A percentile compares a stretch with the other conserved stretches of the same genome.
These are phyloP conservation scores for Chrysotoxum bicinctum DNA, from an alignment of 2,888 invertebrate genomes.

Conservation along the genomic window DNA sequence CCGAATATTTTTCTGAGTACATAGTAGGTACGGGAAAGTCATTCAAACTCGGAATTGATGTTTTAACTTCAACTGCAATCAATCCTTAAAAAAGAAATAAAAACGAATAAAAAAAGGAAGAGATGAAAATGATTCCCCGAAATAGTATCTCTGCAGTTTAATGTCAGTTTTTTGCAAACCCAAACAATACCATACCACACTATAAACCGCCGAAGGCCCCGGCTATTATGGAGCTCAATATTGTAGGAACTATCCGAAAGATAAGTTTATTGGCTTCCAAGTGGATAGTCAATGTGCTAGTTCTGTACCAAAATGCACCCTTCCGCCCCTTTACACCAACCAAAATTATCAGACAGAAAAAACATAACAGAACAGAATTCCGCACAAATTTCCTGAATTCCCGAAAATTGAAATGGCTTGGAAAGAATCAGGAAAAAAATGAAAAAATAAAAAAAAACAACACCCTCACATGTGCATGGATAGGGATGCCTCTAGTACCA, in stretches of 20 bases:
- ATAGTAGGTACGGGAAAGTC: not conserved
- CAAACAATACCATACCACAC: constrained; percentile 1
- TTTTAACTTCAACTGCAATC: constrained; percentile 58
- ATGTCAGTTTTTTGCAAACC: constrained; percentile 28
- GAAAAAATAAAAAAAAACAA: constrained; percentile 2
- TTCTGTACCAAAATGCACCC: not conserved
- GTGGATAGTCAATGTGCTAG: constrained; percentile 57
- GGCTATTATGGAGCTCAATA: constrained; percentile 31
- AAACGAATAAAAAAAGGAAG: not conserved
- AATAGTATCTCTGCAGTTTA: constrained; percentile 26
- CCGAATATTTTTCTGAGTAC: not conserved
- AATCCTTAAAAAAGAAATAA: not conserved
- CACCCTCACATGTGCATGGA: constrained; percentile 3
- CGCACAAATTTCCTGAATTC: constrained; percentile 42
- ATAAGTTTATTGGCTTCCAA: constrained; percentile 66
- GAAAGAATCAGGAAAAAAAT: constrained; percentile 27
- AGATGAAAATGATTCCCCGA: not conserved
- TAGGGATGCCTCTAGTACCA: constrained; percentile 27
- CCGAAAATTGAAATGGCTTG: constrained; percentile 56
- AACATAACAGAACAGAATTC: not conserved
- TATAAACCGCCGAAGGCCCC: constrained; percentile 1
- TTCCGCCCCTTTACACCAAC: not conserved
- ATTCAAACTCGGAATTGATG: constrained; percentile 57
- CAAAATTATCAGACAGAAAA: not conserved
- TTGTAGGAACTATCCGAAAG: constrained; percentile 48